These are phyloP conservation scores for Tenrec ecaudatus DNA, from an alignment of 2,113 vertebrate species.

Conservation along the genomic window DNA sequence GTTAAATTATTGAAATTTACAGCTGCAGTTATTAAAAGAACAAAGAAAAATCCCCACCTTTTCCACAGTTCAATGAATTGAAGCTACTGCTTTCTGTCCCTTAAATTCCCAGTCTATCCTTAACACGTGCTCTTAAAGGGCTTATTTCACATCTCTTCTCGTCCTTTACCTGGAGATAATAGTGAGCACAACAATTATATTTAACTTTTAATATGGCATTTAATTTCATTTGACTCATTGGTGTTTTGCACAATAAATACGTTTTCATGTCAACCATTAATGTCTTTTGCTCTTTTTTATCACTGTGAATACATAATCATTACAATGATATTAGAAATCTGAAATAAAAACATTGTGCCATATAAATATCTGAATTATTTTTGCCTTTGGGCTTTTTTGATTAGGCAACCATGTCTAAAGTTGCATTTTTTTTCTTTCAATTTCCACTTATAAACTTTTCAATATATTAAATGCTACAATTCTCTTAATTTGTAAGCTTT, in stretches of 20 bases:
- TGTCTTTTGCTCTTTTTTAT: neutral
- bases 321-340: neutral
- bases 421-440: neutral
- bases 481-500: neutral
- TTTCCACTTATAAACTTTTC: neutral
- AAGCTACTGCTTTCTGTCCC: neutral
- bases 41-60: neutral
- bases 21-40: neutral
- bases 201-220: slow-evolving; percentile 18
- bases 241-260: neutral
- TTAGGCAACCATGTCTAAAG: neutral
- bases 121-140: neutral
- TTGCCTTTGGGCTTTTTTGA: neutral
- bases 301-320: neutral
- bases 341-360: neutral
- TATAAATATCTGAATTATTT: neutral
- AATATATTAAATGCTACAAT: neutral
- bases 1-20: neutral
- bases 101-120: neutral
- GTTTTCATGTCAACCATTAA: neutral
- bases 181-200: neutral
- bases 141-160: neutral
- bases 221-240: neutral
- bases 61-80: neutral
- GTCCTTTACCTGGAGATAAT: neutral